These are phyloP conservation scores for Brevipalpus yothersi DNA, from an alignment of 1,140 invertebrate genomes.

Conservation along the genomic window DNA sequence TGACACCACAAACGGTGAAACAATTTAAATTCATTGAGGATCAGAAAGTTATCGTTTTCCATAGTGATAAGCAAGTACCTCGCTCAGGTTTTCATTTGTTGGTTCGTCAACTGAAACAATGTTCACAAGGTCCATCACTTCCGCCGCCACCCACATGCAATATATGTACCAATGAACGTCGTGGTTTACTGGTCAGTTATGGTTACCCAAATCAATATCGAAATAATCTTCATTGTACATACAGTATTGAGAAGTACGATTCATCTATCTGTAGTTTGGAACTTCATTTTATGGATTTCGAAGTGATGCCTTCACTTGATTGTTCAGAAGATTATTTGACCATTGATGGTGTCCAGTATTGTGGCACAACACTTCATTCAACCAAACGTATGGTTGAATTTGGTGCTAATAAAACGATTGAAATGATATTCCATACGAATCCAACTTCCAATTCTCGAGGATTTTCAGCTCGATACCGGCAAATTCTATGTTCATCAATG, in stretches of 20 bases:
- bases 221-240: slow-evolving; percentile 8
- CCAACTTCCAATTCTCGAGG: neutral
- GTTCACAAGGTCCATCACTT: slow-evolving; percentile 5
- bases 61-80: slow-evolving; percentile 11
- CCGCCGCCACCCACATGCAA: slow-evolving; percentile 1
- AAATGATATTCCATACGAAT: slow-evolving; percentile 7
- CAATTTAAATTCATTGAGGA: slow-evolving; percentile 7
- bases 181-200: slow-evolving; percentile 1
- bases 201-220: slow-evolving; percentile 8
- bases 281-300: slow-evolving; percentile 13
- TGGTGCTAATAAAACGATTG: neutral
- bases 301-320: slow-evolving; percentile 11
- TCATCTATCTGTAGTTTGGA: slow-evolving; percentile 12
- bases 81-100: slow-evolving; percentile 13
- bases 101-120: slow-evolving; percentile 11
- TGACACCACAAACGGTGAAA: slow-evolving; percentile 12
- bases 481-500: neutral
- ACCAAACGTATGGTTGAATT: slow-evolving; percentile 2
- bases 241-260: slow-evolving; percentile 9
- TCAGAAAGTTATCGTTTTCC: slow-evolving; percentile 11
- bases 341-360: slow-evolving; percentile 10
- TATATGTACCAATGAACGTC: neutral
- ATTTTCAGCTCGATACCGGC: slow-evolving; percentile 6
- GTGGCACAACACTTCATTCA: slow-evolving; percentile 7
- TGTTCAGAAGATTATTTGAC: slow-evolving; percentile 13